Percentiles rank a stretch among this genome's conserved stretches.
These are phyloP conservation scores for Okapia johnstoni DNA, from an alignment of 2,113 vertebrate species.

Conservation along the genomic window DNA sequence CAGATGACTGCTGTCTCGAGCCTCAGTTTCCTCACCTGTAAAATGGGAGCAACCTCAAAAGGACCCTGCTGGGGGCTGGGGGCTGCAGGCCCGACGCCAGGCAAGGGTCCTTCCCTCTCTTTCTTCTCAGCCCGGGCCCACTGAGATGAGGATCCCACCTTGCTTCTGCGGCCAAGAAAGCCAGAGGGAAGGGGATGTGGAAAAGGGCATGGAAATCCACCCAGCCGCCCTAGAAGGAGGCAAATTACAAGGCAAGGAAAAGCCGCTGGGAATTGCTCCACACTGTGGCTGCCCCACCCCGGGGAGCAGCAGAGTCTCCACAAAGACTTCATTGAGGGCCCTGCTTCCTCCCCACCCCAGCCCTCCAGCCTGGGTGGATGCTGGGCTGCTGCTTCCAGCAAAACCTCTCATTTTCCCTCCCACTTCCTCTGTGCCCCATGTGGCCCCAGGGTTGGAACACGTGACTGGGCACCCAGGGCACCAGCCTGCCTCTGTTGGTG, in stretches of 20 bases:
- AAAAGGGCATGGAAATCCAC: neutral
- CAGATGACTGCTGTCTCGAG: neutral
- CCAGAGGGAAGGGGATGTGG: neutral
- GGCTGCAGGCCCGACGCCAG: neutral
- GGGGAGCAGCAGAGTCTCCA: neutral
- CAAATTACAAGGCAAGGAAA: slow-evolving; percentile 53
- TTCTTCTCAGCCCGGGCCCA: neutral
- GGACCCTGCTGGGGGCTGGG: neutral
- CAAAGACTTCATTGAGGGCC: slow-evolving; percentile 42
- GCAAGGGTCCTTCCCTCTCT: neutral
- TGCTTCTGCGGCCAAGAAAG: neutral
- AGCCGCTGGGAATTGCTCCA: neutral
- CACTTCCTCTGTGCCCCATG: neutral
- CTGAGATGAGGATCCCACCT: neutral
- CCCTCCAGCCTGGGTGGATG: slow-evolving; percentile 31
- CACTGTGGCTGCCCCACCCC: neutral
- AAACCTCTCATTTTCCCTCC: slow-evolving; percentile 50
- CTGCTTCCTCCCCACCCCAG: neutral
- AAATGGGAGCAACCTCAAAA: neutral
- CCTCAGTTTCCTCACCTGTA: neutral
- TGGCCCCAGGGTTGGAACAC: neutral
- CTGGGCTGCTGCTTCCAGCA: neutral
- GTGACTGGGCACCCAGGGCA: neutral
- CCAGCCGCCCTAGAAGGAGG: neutral
- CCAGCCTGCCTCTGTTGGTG: neutral